Base-by-base conservation (phyloP, 2,797 vertebrate species). In the Kryptolebias ocellatus region DNA sequence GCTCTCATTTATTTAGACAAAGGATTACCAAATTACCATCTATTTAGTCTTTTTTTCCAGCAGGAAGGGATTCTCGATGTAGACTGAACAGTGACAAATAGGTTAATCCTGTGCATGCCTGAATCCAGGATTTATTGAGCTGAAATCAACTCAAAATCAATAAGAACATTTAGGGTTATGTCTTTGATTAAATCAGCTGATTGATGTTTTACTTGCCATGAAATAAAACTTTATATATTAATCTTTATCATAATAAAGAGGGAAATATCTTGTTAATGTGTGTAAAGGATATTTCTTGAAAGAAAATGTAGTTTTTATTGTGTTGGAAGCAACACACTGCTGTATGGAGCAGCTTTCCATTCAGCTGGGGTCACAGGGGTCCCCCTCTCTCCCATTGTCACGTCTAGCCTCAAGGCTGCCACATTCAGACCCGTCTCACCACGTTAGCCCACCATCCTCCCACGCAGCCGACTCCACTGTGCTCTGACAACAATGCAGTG, bases 341-440 rank as follows among this genome's bases (percentile, higher is more conserved):
- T 7, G 5, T 46, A 56, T 66, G 49, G 80, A 82, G 82, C 79
- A 81, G 87, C 67, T 79, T 84, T 85, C 83, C 76, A 69, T 92
- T 94, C 83, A 84, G 84, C 76, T 16, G 20, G 81, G 77, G 80
- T 94, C 89, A 85, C 80, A 81, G 84, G 84, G 70, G 85, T 90
- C 81, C 84, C 49, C 79, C 76, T 89, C 81, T 84, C 74, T 85
- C 76, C 51, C 80, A 84, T 92, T 93, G 83, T 84, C 90, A 85
- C 85, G 56, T 34, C 69, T 65, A 91, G 87, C 82, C 90, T 90
- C 87, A 93, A 94, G 89, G 90, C 79, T 86, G 75, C 75, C 76
- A 81, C 70, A 87, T 87, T 72, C 79, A 74, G 78, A 84, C 83
- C 82, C 18, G 52, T 64, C 55, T 79, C 70, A 71, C 81, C 78